Evolutionary conservation across 2,113 vertebrate species (phyloP), one percentile per base, ranked within the genome.

Genomic region (Aegithalos caudatus): DNA sequence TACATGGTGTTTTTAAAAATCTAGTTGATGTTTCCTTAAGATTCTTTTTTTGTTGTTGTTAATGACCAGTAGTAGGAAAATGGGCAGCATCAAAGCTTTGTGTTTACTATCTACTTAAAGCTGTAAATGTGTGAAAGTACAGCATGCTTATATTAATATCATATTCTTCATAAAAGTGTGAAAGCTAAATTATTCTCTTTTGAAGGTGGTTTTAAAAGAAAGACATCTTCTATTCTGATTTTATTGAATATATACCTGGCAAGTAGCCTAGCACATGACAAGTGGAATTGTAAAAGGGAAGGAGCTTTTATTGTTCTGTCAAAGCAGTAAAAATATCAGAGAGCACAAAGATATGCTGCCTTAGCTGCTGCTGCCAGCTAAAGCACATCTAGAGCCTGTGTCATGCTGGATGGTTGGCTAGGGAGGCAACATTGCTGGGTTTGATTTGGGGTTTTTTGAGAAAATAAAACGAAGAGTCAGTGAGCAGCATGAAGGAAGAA

Each of bases 181-280:
- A 82, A 81, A 88, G 22, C 31, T 61, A 48, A 35, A 53, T 93
- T 65, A 61, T 69, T 53, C 81, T 87, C 33, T 74, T 80, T 83
- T 58, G 73, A 45, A 73, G 17, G 3, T 62, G 25, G 11, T 77
- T 45, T 78, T 61, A 66, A 87, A 92, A 85, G 28, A 72, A 73
- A 76, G 37, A 11, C 21, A 6, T 54, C 28, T 54, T 61, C 28
- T 61, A 4, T 38, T 61, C n/a, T 40, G 56, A 62, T 61, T 61
- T 61, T 54, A 19, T 47, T 57, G 71, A 70, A 20, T 54, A 37
- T 31, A 27, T 35, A 58, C 27, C 35, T 67, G 62, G 33, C 37
- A 71, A 40, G 37, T 56, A 48, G 45, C 78, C 57, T 37, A 72
- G 42, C 50, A 70, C 12, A 6, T 20, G 45, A 38, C 44, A 65